Percentiles rank a stretch among this genome's conserved stretches.
These are phyloP conservation scores for Meta bourneti DNA, from an alignment of 2,888 invertebrate genomes.

Conservation along the genomic window DNA sequence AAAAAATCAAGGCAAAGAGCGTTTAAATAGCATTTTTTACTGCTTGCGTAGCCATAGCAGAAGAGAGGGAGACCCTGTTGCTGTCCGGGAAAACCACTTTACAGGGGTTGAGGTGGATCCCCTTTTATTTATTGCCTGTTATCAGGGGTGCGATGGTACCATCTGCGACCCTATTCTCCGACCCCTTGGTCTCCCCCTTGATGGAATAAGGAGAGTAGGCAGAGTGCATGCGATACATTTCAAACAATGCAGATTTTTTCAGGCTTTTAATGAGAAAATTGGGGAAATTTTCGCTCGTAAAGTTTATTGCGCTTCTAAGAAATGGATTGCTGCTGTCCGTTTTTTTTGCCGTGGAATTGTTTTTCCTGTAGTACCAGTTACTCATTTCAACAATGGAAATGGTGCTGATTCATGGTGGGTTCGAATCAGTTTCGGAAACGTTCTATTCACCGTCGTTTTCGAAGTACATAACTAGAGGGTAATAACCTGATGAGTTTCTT, in stretches of 20 bases:
- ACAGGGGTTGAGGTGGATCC: constrained; percentile 41
- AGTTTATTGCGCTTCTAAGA: constrained; percentile 23
- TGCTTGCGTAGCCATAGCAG: neutral
- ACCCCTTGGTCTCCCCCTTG: constrained; percentile 2
- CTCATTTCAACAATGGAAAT: neutral
- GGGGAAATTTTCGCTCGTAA: constrained; percentile 38
- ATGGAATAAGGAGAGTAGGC: constrained; percentile 12
- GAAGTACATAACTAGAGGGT: too few relatives aligned
- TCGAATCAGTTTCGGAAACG: too few relatives aligned
- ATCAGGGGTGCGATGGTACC: constrained; percentile 51
- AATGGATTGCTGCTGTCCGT: constrained; percentile 6
- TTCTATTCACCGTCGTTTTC: too few relatives aligned
- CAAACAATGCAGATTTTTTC: constrained; percentile 50
- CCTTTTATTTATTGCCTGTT: constrained; percentile 70
- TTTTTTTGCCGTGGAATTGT: neutral
- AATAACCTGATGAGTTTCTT: too few relatives aligned
- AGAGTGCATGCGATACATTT: neutral
- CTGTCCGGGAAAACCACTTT: constrained; percentile 49
- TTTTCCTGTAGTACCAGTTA: neutral
- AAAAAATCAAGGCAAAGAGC: constrained; percentile 15
- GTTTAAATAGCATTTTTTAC: constrained; percentile 27
- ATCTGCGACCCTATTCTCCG: constrained; percentile 62
- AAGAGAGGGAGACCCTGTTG: constrained; percentile 35
- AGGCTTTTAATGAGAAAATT: constrained; percentile 48
- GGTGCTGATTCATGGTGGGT: too few relatives aligned